phyloP scores from a whole-genome alignment of 1,140 invertebrate genomes.

The Drosophila nigrodunni region DNA sequence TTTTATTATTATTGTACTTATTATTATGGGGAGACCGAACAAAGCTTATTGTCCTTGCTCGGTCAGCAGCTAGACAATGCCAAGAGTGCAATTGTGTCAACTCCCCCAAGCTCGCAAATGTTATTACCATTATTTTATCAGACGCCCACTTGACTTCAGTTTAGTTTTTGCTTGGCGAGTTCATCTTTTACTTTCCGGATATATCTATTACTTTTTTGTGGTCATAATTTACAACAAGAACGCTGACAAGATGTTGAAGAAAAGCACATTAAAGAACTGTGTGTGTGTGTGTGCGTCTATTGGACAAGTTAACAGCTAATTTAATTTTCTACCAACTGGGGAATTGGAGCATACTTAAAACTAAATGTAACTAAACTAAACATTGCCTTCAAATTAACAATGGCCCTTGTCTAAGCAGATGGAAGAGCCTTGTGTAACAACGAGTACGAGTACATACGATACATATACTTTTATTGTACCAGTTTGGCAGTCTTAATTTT shows the following conservation, averaged over 20 bases:
- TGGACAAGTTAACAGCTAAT: slow-evolving; percentile 53
- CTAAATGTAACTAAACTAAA: slow-evolving; percentile 35
- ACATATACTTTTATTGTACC: slow-evolving; percentile 70
- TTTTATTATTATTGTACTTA: slow-evolving; percentile 44
- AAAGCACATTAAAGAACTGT: background rate
- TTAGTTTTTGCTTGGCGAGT: slow-evolving; percentile 46
- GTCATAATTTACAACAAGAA: slow-evolving; percentile 50
- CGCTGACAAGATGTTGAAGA: background rate
- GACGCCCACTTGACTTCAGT: slow-evolving; percentile 50
- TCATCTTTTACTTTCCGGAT: slow-evolving; percentile 21
- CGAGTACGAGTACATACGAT: slow-evolving; percentile 5
- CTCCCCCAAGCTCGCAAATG: slow-evolving; percentile 3
- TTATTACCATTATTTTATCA: slow-evolving; percentile 57
- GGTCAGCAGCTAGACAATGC: slow-evolving; percentile 45
- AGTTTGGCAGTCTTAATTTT: slow-evolving; percentile 25
- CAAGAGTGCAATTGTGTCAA: slow-evolving; percentile 68
- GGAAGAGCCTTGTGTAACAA: slow-evolving; percentile 20
- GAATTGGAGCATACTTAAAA: slow-evolving; percentile 37
- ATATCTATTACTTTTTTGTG: slow-evolving; percentile 11
- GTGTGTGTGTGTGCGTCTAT: background rate
- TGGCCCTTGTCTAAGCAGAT: slow-evolving; percentile 21
- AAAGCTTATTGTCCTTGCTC: slow-evolving; percentile 62
- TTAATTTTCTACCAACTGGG: slow-evolving; percentile 54
- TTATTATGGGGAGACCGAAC: slow-evolving; percentile 48
- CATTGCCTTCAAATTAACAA: slow-evolving; percentile 48